A percentile compares a stretch with the other conserved stretches of the same genome.
Evolutionary conservation across 1,140 invertebrate genomes (phyloP).

Genomic region (Thalassaphorura encarpata): DNA sequence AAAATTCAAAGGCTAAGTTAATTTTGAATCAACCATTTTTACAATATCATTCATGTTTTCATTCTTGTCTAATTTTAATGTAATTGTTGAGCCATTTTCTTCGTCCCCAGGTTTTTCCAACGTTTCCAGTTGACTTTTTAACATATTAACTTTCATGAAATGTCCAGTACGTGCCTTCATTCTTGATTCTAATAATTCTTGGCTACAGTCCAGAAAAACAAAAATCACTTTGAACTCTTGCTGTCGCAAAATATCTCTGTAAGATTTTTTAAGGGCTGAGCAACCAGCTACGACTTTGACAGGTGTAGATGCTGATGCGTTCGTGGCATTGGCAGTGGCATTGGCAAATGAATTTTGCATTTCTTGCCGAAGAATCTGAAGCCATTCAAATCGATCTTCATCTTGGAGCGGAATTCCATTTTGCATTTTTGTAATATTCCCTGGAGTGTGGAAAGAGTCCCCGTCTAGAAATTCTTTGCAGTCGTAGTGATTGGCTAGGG

Average conservation of each 20-base stretch:
- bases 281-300: constrained; percentile 6
- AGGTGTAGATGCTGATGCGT: background rate
- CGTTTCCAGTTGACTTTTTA: constrained; percentile 18
- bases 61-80: no score
- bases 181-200: constrained; percentile 7
- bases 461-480: constrained; percentile 10
- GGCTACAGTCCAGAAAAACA: constrained; percentile 12
- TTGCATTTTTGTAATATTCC: constrained; percentile 22
- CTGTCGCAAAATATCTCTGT: constrained; percentile 12
- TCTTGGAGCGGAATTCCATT: constrained; percentile 19
- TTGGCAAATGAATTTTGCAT: background rate
- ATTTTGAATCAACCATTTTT: no score
- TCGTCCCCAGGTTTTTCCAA: no score
- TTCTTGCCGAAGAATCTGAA: constrained; percentile 4
- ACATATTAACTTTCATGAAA: constrained; percentile 20
- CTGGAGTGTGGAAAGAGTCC: constrained; percentile 12
- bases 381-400: constrained; percentile 18
- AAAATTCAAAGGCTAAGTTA: no score
- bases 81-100: no score
- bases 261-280: constrained; percentile 13
- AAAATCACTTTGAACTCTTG: constrained; percentile 3
- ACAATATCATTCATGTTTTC: no score
- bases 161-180: constrained; percentile 7
- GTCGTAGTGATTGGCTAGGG: constrained; percentile 1
- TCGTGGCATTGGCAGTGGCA: background rate